phyloP scores from a whole-genome alignment of 2,888 invertebrate genomes.

The Barypeithes pellucidus region DNA sequence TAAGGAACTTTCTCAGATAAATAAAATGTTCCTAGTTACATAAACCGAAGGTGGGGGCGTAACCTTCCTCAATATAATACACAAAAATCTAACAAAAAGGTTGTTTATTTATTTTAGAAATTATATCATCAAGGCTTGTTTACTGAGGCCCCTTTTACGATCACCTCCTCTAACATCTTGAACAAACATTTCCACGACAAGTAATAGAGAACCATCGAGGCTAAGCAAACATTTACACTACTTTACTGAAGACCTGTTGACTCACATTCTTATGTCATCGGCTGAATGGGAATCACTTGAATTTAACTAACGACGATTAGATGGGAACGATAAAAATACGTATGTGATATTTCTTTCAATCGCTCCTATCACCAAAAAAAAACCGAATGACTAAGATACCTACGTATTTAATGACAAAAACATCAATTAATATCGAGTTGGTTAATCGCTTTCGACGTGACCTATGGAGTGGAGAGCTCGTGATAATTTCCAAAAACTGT shows the following conservation, averaged over 20 bases:
- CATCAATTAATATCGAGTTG: no score
- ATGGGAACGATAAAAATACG: no score
- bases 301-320: no score
- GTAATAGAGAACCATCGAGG: constrained; percentile 22
- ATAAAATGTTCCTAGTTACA: no score
- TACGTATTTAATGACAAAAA: no score
- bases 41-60: no score
- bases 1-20: no score
- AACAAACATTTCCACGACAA: constrained; percentile 17
- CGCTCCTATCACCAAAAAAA: no score
- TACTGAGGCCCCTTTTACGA: constrained; percentile 14
- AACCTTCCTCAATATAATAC: background rate
- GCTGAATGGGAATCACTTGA: constrained; percentile 11
- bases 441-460: background rate
- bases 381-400: no score
- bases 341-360: no score
- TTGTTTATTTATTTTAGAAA: constrained; percentile 1
- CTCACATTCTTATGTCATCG: constrained; percentile 17
- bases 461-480: background rate
- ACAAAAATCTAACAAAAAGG: background rate
- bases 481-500: background rate
- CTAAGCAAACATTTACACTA: constrained; percentile 27
- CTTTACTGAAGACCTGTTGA: constrained; percentile 15
- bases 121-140: background rate
- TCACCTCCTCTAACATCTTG: constrained; percentile 6